phyloP scores from a whole-genome alignment of 2,888 invertebrate species.

The Nymphalis c-album region DNA sequence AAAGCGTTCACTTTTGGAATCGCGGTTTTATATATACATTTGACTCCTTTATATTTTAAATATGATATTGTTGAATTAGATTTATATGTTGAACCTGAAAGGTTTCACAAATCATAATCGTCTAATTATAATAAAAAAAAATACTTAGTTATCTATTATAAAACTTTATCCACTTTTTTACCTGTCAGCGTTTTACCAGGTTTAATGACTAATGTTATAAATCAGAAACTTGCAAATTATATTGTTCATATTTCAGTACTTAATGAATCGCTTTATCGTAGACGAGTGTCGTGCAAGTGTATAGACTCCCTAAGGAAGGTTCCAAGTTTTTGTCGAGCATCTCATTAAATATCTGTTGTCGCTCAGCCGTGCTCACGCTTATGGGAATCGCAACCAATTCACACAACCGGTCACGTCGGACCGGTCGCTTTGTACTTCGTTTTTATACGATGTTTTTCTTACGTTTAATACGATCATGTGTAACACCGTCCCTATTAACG shows the following conservation, averaged over 20 bases:
- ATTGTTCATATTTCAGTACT: constrained; percentile 2
- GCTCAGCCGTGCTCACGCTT: constrained; percentile 33
- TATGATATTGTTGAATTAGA: background rate
- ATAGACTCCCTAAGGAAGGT: constrained; percentile 15
- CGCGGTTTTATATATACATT: background rate
- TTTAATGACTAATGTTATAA: background rate
- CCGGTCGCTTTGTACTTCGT: constrained; percentile 15
- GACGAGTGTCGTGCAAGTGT: constrained; percentile 4
- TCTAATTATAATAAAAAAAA: background rate
- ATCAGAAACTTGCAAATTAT: background rate
- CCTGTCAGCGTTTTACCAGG: background rate
- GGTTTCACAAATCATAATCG: background rate
- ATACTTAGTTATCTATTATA: background rate
- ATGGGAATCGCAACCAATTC: constrained; percentile 39
- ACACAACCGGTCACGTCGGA: constrained; percentile 36
- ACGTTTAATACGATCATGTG: background rate
- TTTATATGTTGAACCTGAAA: background rate
- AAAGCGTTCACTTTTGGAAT: constrained; percentile 4
- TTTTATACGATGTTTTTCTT: constrained; percentile 10
- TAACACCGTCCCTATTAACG: constrained; percentile 2
- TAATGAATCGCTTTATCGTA: constrained; percentile 17
- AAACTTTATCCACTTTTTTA: background rate
- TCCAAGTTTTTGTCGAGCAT: constrained; percentile 24
- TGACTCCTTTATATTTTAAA: too few relatives aligned
- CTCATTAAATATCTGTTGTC: constrained; percentile 29